Evolutionary conservation across 2,888 invertebrate genomes (phyloP).

Genomic region (Syrphus vitripennis): DNA sequence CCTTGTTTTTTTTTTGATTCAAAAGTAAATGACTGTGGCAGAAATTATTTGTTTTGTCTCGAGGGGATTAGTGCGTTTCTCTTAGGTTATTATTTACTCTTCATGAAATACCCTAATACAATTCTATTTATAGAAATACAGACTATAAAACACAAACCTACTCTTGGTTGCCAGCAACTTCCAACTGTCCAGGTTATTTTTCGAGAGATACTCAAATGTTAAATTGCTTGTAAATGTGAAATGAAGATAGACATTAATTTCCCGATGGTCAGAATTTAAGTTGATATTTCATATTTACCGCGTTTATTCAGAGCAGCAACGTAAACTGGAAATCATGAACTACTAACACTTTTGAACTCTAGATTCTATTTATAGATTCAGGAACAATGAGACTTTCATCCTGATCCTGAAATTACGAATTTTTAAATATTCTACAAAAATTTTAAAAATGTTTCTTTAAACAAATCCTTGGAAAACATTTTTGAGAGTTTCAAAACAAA

Average conservation of each 20-base stretch:
- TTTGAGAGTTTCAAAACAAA: neutral
- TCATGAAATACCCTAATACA: neutral
- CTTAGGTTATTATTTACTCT: neutral
- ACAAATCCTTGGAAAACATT: neutral
- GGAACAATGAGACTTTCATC: too few species aligned
- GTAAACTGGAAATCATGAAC: neutral
- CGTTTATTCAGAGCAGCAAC: too few species aligned
- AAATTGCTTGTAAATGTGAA: neutral
- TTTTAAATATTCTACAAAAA: too few species aligned
- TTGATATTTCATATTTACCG: neutral
- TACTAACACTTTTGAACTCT: too few species aligned
- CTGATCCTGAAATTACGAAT: too few species aligned
- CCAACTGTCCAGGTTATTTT: neutral
- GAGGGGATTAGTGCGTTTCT: neutral
- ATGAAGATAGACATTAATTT: neutral
- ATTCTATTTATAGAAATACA: conserved; percentile 4
- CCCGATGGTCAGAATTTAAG: neutral
- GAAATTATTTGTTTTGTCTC: neutral
- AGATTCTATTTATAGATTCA: too few species aligned
- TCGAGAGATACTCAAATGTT: neutral
- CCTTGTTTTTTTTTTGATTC: neutral
- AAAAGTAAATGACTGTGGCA: neutral
- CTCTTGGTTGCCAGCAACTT: neutral
- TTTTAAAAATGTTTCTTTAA: too few species aligned
- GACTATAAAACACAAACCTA: neutral